Evolutionary conservation across 2,113 vertebrate species (phyloP).

Genomic region (Circaetus gallicus): DNA sequence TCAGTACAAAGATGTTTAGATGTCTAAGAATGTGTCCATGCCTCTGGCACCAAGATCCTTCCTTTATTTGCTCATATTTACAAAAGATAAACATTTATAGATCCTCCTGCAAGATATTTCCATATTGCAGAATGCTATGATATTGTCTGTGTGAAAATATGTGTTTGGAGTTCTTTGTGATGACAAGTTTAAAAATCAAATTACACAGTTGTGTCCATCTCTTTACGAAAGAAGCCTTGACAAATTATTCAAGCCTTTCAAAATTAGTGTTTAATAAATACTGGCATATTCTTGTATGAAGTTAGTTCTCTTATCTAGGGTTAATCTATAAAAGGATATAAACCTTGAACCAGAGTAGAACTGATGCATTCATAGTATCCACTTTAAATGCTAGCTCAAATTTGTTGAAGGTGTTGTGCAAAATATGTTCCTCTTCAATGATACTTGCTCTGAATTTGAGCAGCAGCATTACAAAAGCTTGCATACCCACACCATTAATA

Average conservation of each 20-base stretch:
- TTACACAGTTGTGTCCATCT: neutral
- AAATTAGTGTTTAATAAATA: neutral
- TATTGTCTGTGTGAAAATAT: neutral
- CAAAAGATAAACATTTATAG: neutral
- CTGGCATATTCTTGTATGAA: neutral
- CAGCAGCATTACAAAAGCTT: neutral
- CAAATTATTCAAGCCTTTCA: constrained; percentile 6
- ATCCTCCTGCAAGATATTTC: neutral
- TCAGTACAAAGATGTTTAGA: neutral
- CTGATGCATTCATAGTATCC: neutral
- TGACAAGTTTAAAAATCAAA: neutral
- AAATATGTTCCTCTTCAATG: neutral
- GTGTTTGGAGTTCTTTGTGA: neutral
- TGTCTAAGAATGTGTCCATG: neutral
- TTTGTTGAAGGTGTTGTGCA: neutral
- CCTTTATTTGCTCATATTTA: neutral
- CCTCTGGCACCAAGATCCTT: neutral
- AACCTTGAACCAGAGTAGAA: neutral
- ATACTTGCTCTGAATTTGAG: neutral
- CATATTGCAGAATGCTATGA: neutral
- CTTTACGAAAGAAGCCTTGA: neutral
- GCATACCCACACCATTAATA: neutral
- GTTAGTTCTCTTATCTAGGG: neutral
- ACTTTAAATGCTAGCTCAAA: neutral
- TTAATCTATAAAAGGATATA: neutral